Conservation (phyloP, 2,888 invertebrate genomes). For the Synanthedon andrenaeformis region DNA sequence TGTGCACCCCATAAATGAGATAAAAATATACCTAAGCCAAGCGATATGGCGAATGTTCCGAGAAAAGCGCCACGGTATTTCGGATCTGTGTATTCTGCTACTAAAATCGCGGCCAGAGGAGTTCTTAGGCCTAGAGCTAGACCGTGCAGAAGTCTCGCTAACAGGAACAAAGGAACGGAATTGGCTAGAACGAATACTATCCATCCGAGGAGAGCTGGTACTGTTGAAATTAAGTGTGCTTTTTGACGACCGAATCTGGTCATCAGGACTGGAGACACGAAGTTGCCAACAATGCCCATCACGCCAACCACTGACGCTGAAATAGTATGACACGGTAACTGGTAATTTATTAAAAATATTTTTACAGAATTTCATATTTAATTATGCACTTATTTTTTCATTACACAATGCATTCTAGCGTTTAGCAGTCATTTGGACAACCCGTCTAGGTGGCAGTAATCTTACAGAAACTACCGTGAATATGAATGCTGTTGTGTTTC, state of each 20-base stretch:
- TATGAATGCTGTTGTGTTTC: too few species aligned
- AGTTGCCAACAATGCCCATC: constrained; percentile 62
- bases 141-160: constrained; percentile 58
- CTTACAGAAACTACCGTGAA: too few species aligned
- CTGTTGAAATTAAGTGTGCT: constrained; percentile 60
- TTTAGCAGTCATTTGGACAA: too few species aligned
- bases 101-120: constrained; percentile 65
- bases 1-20: constrained; percentile 75
- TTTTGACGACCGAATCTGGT: constrained; percentile 70
- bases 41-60: constrained; percentile 72
- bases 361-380: neutral
- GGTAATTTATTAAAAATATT: neutral
- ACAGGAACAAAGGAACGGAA: constrained; percentile 46
- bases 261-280: constrained; percentile 64
- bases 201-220: constrained; percentile 65
- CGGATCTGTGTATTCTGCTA: constrained; percentile 72
- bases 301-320: constrained; percentile 56
- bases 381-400: neutral
- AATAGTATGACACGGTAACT: constrained; percentile 12
- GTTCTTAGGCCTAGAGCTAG: constrained; percentile 67
- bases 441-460: too few species aligned
- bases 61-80: constrained; percentile 73
- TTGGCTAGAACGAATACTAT: constrained; percentile 50
- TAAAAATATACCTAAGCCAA: constrained; percentile 73
- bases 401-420: neutral